Percentiles rank a stretch among this genome's conserved stretches.
phyloP scores from a whole-genome alignment of 2,888 invertebrate species.

The Meghimatium bilineatum region DNA sequence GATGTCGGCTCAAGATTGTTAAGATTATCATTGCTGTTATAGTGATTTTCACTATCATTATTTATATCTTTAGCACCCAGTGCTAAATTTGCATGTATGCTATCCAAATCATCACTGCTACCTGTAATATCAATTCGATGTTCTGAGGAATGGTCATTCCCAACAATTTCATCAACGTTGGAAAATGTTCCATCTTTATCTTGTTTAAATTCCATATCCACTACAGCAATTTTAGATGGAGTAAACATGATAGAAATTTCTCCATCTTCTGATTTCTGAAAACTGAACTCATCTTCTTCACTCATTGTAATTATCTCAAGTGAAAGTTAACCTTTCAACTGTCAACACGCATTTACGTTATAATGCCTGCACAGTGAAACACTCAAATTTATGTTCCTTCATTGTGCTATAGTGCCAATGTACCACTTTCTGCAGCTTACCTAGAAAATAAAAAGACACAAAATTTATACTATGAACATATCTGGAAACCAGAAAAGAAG shows the following conservation, averaged over 20 bases:
- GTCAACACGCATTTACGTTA: background rate
- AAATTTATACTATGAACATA: background rate
- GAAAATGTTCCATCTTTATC: background rate
- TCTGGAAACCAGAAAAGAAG: background rate
- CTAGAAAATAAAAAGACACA: background rate
- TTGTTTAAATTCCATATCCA: background rate
- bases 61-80: background rate
- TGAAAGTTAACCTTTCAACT: background rate
- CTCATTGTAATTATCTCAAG: background rate
- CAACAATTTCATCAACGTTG: background rate
- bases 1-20: constrained; percentile 2
- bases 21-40: constrained; percentile 10
- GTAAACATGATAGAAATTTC: constrained; percentile 18
- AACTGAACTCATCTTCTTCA: constrained; percentile 21
- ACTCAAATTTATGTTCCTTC: background rate
- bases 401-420: background rate
- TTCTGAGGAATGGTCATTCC: background rate
- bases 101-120: background rate
- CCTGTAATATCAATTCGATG: background rate
- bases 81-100: background rate
- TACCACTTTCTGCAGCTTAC: background rate
- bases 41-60: background rate
- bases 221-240: background rate
- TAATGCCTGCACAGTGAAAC: no score
- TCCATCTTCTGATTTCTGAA: constrained; percentile 17